Base-by-base conservation (phyloP, 1,140 invertebrate genomes). In the Anagrus nilaparvatae region DNA sequence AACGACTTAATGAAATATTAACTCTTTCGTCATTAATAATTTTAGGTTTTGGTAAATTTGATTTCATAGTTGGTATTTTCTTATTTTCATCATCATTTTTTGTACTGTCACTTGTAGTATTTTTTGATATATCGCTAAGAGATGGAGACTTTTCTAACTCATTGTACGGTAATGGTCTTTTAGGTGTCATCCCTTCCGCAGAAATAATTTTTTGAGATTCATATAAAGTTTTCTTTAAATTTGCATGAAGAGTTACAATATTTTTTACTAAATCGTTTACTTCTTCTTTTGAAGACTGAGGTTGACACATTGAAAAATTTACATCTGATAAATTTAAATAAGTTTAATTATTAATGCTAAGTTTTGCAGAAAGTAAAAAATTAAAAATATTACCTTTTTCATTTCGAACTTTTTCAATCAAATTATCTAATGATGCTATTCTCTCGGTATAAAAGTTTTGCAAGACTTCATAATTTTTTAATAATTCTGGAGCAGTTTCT, bases 371-470 rank as follows among this genome's bases (percentile, higher is more conserved):
- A n/a, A n/a, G n/a, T n/a, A n/a, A n/a, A n/a, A n/a, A 43, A 43
- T 42, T 30, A 14, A 49, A 47, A 39, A 32, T 48, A 36, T 29
- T 46, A 63, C 62, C 60, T 44, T 41, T 54, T 27, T 62, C 57
- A 18, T 52, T 54, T 24, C 63, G 55, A 16, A 67, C 50, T 50
- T 47, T 54, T 33, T 60, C 47, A 6, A 67, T 60, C 5, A 61
- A 49, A 34, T 63, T 56, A 1, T 48, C 52, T 5, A 67, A 36
- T 5, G 61, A 63, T 6, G 55, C 56, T 35, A 67, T 66, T 45
- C 63, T 58, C n/a, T 63, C 58, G 0, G 56, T 44, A n/a, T 51
- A 63, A 5, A 51, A 51, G 12, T 48, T 59, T 31, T 66, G 60
- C 4, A 67, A 45, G 23, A 62, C 54, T 7, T 67, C 60, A 3